These are phyloP conservation scores for Coelopa frigida DNA, from an alignment of 1,140 invertebrate genomes.

Conservation along the genomic window DNA sequence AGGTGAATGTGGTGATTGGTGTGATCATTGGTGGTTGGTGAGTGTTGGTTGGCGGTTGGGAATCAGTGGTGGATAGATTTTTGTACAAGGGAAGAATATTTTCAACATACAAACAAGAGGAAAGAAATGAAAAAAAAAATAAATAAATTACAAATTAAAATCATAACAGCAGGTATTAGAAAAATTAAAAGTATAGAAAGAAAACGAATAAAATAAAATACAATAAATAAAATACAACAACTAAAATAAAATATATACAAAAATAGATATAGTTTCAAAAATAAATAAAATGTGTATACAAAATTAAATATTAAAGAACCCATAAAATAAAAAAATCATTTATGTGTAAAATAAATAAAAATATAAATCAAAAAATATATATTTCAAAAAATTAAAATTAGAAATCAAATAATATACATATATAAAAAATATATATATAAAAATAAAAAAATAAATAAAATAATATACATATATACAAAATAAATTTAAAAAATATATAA, in stretches of 20 bases:
- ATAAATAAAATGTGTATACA: no score
- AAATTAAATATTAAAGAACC: no score
- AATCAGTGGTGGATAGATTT: no score
- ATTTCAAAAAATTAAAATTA: background rate
- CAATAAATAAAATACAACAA: no score
- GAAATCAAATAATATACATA: background rate
- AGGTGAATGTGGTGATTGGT: background rate
- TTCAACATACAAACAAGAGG: background rate
- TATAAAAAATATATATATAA: constrained; percentile 5
- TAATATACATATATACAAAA: background rate
- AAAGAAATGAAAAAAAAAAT: constrained; percentile 19
- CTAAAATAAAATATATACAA: no score
- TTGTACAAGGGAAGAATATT: no score
- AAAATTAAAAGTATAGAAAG: no score
- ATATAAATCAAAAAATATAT: constrained; percentile 16
- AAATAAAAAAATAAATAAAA: constrained; percentile 5
- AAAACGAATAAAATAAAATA: no score
- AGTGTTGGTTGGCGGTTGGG: no score
- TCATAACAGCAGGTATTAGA: no score
- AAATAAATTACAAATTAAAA: constrained; percentile 10
- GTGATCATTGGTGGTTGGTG: no score
- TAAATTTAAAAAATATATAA: constrained; percentile 3
- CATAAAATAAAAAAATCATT: background rate
- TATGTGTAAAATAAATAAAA: constrained; percentile 14
- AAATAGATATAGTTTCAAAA: no score